These are phyloP conservation scores for Meghimatium bilineatum DNA, from an alignment of 2,888 invertebrate species.

Conservation along the genomic window DNA sequence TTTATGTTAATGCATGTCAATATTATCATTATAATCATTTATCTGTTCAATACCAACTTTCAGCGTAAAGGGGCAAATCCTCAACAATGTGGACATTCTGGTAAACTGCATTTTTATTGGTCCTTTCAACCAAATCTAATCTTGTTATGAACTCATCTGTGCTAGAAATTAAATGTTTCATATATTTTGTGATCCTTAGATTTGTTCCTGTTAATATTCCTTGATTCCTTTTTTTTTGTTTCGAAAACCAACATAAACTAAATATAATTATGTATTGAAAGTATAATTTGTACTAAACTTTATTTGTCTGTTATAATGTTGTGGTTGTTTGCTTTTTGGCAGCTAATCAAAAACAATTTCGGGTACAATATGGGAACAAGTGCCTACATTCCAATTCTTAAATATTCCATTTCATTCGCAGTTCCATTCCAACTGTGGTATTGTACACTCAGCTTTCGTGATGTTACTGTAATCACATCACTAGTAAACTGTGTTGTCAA, in stretches of 20 bases:
- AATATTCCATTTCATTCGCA: no score
- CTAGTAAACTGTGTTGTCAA: no score
- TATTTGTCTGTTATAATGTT: no score
- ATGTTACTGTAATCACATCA: no score
- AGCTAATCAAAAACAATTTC: no score
- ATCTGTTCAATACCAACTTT: constrained; percentile 26
- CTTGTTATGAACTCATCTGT: background rate
- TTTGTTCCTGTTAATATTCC: background rate
- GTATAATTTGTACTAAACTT: background rate
- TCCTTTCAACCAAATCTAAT: background rate
- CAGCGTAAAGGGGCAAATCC: constrained; percentile 46
- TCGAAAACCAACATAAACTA: background rate
- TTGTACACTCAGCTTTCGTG: no score
- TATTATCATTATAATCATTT: no score
- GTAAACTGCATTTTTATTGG: constrained; percentile 28
- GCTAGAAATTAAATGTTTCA: background rate
- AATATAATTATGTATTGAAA: background rate
- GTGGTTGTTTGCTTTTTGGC: no score
- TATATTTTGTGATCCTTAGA: background rate
- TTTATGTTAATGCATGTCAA: no score
- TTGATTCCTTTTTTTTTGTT: background rate
- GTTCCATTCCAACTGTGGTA: no score
- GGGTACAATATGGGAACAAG: no score
- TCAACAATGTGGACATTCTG: constrained; percentile 39
- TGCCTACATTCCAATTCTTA: no score